Evolutionary conservation across 2,888 invertebrate genomes (phyloP).

Genomic region (Chromoteleia sp.): DNA sequence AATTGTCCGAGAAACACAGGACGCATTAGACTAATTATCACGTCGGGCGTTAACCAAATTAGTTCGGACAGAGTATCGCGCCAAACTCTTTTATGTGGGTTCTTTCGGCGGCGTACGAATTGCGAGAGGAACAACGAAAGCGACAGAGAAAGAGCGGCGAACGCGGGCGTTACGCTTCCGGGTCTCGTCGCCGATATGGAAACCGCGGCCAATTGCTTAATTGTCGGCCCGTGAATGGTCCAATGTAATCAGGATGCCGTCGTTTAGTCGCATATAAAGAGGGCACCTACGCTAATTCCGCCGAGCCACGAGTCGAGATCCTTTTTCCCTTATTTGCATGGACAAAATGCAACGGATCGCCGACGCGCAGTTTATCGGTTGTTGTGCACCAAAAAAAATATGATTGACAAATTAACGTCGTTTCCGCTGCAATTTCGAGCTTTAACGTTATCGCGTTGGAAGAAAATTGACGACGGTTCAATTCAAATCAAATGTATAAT

Average conservation of each 20-base stretch:
- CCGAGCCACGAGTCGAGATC: constrained; percentile 38
- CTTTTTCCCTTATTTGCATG: constrained; percentile 68
- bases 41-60: constrained; percentile 46
- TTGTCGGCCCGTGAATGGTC: constrained; percentile 76
- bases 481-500: neutral
- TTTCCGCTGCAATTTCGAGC: constrained; percentile 18
- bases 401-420: constrained; percentile 25
- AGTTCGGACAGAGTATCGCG: constrained; percentile 25
- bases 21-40: constrained; percentile 45
- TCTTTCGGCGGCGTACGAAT: constrained; percentile 56
- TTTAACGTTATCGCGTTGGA: neutral
- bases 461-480: neutral
- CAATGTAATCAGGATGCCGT: constrained; percentile 83
- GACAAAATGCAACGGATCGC: constrained; percentile 38
- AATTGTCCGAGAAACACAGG: constrained; percentile 8
- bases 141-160: constrained; percentile 31
- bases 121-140: constrained; percentile 49
- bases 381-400: constrained; percentile 22
- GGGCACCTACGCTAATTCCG: constrained; percentile 81
- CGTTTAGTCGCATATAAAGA: constrained; percentile 80
- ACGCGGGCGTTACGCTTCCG: constrained; percentile 73
- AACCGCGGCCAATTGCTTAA: constrained; percentile 83
- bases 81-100: constrained; percentile 57
- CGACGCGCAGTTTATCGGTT: constrained; percentile 39
- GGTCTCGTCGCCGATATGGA: constrained; percentile 78